Conservation (phyloP, 2,888 invertebrate genomes). For the Drosophila percnosoma region DNA sequence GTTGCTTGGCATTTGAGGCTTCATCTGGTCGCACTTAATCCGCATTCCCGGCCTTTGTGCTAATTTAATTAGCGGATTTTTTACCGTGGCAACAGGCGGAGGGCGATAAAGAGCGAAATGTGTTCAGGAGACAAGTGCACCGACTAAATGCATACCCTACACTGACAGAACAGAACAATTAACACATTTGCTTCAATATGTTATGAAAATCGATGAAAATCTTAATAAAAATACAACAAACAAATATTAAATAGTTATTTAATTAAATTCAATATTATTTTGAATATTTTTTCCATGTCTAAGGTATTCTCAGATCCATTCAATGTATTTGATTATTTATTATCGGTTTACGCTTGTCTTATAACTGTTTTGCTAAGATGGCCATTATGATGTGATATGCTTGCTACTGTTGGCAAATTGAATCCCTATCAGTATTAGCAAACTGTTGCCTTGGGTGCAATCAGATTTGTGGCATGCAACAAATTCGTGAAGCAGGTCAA, state of each 20-base stretch:
- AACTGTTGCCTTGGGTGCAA: slow-evolving; percentile 12
- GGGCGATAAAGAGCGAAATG: not conserved
- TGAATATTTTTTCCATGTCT: not conserved
- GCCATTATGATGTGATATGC: not conserved
- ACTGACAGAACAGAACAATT: not conserved
- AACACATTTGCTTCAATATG: not conserved
- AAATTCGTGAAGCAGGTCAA: slow-evolving; percentile 22
- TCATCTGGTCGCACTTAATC: slow-evolving; percentile 67
- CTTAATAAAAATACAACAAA: not conserved
- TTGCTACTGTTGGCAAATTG: not conserved
- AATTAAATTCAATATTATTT: not conserved
- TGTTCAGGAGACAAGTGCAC: not conserved
- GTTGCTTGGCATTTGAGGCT: slow-evolving; percentile 31
- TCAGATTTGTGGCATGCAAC: slow-evolving; percentile 23
- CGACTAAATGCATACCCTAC: slow-evolving; percentile 20
- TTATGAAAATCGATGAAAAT: not conserved
- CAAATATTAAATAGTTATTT: not conserved
- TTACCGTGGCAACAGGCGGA: slow-evolving; percentile 10
- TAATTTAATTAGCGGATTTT: slow-evolving; percentile 75
- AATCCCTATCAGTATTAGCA: not conserved
- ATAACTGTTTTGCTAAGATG: not conserved
- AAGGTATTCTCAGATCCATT: too few species aligned
- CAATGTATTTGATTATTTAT: too few species aligned
- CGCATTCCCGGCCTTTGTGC: slow-evolving; percentile 61
- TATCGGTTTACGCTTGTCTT: not conserved